Percentiles rank a stretch among this genome's conserved stretches.
phyloP scores from a whole-genome alignment of 2,888 invertebrate species.

The Stenolophus ochropezus region DNA sequence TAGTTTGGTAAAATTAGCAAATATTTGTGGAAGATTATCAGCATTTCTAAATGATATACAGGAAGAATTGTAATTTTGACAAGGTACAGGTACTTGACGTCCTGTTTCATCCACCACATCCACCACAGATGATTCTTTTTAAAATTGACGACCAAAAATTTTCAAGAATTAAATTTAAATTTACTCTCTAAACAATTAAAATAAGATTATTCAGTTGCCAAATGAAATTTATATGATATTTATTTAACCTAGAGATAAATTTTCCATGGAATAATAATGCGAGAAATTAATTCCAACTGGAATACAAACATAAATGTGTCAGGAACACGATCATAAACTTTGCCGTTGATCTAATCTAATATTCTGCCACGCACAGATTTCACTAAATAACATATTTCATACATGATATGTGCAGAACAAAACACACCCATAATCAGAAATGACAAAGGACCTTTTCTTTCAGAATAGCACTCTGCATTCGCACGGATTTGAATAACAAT shows the following conservation, averaged over 20 bases:
- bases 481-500: not conserved
- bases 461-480: not conserved
- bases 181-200: not conserved
- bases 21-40: too few relatives aligned
- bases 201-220: not conserved
- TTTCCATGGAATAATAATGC: not conserved
- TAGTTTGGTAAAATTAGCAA: too few relatives aligned
- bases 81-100: too few relatives aligned
- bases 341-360: conserved; percentile 42
- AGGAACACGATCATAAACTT: conserved; percentile 31
- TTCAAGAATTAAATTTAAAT: too few relatives aligned
- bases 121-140: too few relatives aligned
- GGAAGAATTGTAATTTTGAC: too few relatives aligned
- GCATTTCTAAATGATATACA: too few relatives aligned
- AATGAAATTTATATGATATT: not conserved
- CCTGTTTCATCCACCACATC: too few relatives aligned
- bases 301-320: conserved; percentile 43
- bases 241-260: not conserved
- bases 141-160: too few relatives aligned
- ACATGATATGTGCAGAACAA: conserved; percentile 32
- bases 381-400: conserved; percentile 36
- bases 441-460: not conserved
- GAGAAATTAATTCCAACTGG: conserved; percentile 26
- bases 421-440: conserved; percentile 22
- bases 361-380: conserved; percentile 33